Base-by-base conservation (phyloP, 2,888 invertebrate species). In the Drosophila rellima region DNA sequence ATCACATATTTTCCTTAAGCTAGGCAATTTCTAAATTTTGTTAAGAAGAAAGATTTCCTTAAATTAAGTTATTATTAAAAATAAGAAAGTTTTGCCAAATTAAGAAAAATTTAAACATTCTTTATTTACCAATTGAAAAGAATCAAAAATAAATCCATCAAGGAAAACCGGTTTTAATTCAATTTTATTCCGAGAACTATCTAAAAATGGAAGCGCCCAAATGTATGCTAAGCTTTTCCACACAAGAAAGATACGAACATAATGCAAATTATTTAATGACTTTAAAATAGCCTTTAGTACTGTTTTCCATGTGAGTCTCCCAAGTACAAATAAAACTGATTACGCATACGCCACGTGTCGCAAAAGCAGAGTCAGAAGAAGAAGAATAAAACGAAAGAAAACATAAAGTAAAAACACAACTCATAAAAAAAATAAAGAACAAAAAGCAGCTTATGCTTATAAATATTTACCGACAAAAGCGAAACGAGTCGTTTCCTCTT, bases 401-500 rank as follows among this genome's bases (percentile, higher is more conserved):
- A 52, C 17, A 54, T 8, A 11, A 35, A 23, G 17, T 35, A 17
- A 7, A 42, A 54, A 45, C 18, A 10, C 54, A 51, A 29, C 44
- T 47, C 68, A 42, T 54, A 74, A 70, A 74, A 66, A 66, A 57
- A 64, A 56, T 45, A 26, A 56, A 51, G 45, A 59, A 59, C 61
- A 70, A 74, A 71, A 56, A 56, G 63, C 78, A 29, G 54, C 67
- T 64, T 75, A 61, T 55, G 42, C 71, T 64, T 78, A 70, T 78
- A 65, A 78, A 66, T 69, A 72, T 78, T 74, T 66, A 70, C 65
- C 56, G 56, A 50, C 55, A 56, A 60, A 73, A 47, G 40, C 62
- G 52, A 17, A 47, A 52, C 15, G 60, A 17, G 40, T 57, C 23
- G 48, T 57, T 33, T 29, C 15, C n/a, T n/a, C n/a, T n/a, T n/a